Percentiles rank a stretch among this genome's conserved stretches.
Conservation (phyloP, 2,888 invertebrate species). For the Tetanocera ferruginea region DNA sequence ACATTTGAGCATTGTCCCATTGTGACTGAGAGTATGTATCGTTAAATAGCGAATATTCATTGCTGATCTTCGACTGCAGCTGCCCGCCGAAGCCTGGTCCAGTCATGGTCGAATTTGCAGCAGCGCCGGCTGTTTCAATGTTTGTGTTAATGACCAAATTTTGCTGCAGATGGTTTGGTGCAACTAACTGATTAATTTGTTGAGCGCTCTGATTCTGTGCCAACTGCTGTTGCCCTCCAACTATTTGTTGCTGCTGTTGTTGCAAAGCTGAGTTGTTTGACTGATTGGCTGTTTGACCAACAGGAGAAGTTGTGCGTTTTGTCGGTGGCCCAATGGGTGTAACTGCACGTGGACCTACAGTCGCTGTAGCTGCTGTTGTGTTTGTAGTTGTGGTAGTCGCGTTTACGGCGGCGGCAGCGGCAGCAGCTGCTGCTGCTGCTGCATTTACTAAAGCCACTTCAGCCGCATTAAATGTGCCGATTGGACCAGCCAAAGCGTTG, state of each 20-base stretch:
- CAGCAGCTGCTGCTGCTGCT: conserved; percentile 59
- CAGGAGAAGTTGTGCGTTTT: conserved; percentile 53
- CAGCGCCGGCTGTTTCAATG: conserved; percentile 50
- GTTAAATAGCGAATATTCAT: conserved; percentile 90
- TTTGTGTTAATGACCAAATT: conserved; percentile 59
- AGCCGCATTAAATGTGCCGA: conserved; percentile 68
- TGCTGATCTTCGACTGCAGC: conserved; percentile 64
- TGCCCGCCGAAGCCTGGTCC: conserved; percentile 63
- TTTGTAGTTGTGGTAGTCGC: conserved; percentile 30
- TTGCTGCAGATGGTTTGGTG: conserved; percentile 48
- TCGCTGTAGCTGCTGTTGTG: conserved; percentile 27
- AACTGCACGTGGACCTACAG: conserved; percentile 56
- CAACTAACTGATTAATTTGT: conserved; percentile 52
- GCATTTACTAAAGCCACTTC: conserved; percentile 64
- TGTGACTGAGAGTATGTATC: conserved; percentile 76
- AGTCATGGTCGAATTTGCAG: conserved; percentile 45
- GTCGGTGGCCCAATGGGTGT: conserved; percentile 68
- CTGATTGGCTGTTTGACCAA: conserved; percentile 47
- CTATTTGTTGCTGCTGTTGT: conserved; percentile 43
- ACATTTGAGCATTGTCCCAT: conserved; percentile 70
- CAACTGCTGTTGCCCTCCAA: conserved; percentile 39
- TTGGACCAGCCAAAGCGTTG: conserved; percentile 66
- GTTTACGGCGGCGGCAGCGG: conserved; percentile 42
- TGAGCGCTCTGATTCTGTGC: conserved; percentile 15
- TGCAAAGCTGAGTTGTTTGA: conserved; percentile 43